Conservation (phyloP, 2,113 vertebrate genomes). For the Sinosuthora webbiana region DNA sequence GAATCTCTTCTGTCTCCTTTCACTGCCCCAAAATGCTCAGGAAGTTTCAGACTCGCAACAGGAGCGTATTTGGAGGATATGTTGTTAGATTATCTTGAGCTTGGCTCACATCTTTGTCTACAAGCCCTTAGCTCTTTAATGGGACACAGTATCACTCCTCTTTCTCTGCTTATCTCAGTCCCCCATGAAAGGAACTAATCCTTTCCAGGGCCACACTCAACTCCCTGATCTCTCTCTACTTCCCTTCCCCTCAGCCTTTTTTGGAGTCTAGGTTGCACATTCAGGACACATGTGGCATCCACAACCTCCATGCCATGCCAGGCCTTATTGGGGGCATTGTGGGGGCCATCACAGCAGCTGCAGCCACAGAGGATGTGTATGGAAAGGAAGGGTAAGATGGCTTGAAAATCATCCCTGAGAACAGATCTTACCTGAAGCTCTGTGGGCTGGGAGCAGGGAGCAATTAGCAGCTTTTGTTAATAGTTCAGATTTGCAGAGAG, state of each 20-base stretch:
- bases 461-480: not conserved
- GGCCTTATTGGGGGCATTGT: conserved; percentile 89
- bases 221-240: not conserved
- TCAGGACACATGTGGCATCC: conserved; percentile 93
- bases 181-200: not conserved
- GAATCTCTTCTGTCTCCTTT: not conserved
- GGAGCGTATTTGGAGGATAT: not conserved
- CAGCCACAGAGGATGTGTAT: conserved; percentile 76
- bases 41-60: not conserved
- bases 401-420: not conserved
- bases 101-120: not conserved
- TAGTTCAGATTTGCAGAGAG: not conserved
- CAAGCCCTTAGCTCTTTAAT: not conserved
- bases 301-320: conserved; percentile 92
- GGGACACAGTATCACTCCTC: not conserved
- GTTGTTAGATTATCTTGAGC: not conserved
- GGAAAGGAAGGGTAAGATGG: conserved; percentile 79
- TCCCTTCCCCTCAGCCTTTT: conserved; percentile 78
- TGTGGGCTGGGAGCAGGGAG: not conserved
- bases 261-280: conserved; percentile 83
- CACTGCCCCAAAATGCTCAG: not conserved
- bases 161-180: not conserved
- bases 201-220: not conserved
- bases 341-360: conserved; percentile 86
- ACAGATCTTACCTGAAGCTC: not conserved